Conservation (phyloP, 2,797 vertebrate genomes). For the Smutsia gigantea region DNA sequence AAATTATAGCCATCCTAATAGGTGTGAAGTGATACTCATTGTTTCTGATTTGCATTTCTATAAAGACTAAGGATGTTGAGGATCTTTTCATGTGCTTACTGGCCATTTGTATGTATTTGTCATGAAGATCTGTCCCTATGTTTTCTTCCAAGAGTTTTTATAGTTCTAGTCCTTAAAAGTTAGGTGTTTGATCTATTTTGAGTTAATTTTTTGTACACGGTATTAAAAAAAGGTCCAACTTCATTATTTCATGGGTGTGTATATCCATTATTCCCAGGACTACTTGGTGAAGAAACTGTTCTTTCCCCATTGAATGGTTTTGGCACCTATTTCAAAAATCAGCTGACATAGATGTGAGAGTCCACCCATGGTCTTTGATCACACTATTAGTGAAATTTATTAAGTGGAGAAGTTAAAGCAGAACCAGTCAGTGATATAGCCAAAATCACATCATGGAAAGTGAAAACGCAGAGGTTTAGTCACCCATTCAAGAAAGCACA, state of each 20-base stretch:
- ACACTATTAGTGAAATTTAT: not conserved
- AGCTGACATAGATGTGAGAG: not conserved
- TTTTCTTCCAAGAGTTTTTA: constrained; percentile 38
- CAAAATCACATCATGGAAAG: not conserved
- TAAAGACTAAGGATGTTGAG: not conserved
- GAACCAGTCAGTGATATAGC: not conserved
- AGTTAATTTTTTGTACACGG: not conserved
- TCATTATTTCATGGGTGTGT: not conserved
- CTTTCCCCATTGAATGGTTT: not conserved
- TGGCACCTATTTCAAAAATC: not conserved
- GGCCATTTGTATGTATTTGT: not conserved
- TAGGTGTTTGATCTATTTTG: not conserved
- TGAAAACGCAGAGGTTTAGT: not conserved
- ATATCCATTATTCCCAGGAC: not conserved
- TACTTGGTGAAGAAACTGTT: not conserved
- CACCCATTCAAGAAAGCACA: not conserved
- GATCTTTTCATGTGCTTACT: not conserved
- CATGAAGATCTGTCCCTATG: not conserved
- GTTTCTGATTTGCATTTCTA: not conserved
- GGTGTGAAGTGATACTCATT: not conserved
- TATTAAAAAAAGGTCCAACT: not conserved
- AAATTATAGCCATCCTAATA: not conserved
- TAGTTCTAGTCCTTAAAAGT: not conserved
- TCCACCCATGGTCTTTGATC: not conserved
- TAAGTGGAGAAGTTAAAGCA: not conserved